A percentile compares a stretch with the other conserved stretches of the same genome.
Evolutionary conservation across 2,797 vertebrate species (phyloP).

Genomic region (Mus spretus): DNA sequence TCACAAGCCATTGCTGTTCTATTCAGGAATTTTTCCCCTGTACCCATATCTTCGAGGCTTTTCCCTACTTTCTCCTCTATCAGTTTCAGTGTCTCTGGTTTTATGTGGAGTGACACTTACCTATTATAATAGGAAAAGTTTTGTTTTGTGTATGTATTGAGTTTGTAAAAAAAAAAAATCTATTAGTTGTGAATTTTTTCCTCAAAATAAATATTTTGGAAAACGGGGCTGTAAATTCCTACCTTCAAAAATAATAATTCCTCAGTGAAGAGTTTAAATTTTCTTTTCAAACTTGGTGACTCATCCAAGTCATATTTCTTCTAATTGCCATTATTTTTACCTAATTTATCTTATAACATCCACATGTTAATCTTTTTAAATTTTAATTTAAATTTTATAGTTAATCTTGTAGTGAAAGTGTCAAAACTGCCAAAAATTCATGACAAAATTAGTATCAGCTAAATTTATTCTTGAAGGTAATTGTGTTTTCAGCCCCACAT

Average conservation of each 20-base stretch:
- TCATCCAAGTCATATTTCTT: constrained; percentile 54
- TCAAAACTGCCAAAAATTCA: constrained; percentile 67
- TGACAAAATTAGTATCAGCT: constrained; percentile 62
- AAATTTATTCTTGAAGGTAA: constrained; percentile 56
- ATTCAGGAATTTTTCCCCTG: no score
- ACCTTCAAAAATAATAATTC: constrained; percentile 5
- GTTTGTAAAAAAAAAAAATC: not conserved
- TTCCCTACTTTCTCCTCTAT: no score
- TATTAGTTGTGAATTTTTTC: not conserved
- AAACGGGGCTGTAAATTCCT: not conserved
- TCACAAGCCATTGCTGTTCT: no score
- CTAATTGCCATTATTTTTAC: constrained; percentile 45
- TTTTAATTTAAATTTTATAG: constrained; percentile 22
- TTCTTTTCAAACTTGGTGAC: constrained; percentile 36
- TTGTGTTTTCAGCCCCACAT: constrained; percentile 13
- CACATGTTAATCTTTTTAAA: constrained; percentile 24
- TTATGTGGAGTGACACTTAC: not conserved
- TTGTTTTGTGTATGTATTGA: not conserved
- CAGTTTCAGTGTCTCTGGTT: no score
- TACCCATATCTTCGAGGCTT: no score
- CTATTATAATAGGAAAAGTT: not conserved
- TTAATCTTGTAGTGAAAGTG: constrained; percentile 51
- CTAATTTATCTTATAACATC: constrained; percentile 51
- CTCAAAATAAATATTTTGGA: constrained; percentile 26
- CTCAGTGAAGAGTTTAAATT: constrained; percentile 25